phyloP scores from a whole-genome alignment of 1,140 invertebrate species.

The Batillaria attramentaria region DNA sequence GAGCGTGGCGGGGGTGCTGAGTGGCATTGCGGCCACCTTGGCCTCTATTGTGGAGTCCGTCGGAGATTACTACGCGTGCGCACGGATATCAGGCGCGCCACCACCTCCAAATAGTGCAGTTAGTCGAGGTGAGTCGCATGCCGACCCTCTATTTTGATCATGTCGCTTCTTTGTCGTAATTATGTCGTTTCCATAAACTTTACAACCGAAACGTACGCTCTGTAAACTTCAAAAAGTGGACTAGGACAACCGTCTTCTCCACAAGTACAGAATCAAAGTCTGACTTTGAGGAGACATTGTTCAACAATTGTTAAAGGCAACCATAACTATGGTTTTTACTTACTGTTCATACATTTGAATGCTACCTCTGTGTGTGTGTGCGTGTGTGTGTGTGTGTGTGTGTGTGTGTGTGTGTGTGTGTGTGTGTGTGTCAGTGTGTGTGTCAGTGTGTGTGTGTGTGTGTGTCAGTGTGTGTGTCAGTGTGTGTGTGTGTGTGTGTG shows the following conservation, averaged over 20 bases:
- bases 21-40: constrained; percentile 63
- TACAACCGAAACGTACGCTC: too few species aligned
- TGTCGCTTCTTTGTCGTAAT: too few species aligned
- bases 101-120: constrained; percentile 79
- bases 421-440: background rate
- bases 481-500: background rate
- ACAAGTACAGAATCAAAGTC: too few species aligned
- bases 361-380: background rate
- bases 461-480: constrained; percentile 9
- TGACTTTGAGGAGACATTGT: too few species aligned
- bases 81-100: constrained; percentile 75
- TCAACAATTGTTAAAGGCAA: too few species aligned
- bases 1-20: constrained; percentile 58
- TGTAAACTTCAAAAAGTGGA: too few species aligned
- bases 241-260: too few species aligned
- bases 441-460: constrained; percentile 13
- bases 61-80: constrained; percentile 70
- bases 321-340: too few species aligned
- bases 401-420: background rate
- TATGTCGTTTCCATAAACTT: too few species aligned
- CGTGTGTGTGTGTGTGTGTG: background rate
- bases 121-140: too few species aligned
- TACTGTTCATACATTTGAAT: too few species aligned
- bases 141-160: too few species aligned
- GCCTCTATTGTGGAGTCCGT: constrained; percentile 67